These are phyloP conservation scores for Noctua fimbriata DNA, from an alignment of 2,888 invertebrate genomes.

Conservation along the genomic window DNA sequence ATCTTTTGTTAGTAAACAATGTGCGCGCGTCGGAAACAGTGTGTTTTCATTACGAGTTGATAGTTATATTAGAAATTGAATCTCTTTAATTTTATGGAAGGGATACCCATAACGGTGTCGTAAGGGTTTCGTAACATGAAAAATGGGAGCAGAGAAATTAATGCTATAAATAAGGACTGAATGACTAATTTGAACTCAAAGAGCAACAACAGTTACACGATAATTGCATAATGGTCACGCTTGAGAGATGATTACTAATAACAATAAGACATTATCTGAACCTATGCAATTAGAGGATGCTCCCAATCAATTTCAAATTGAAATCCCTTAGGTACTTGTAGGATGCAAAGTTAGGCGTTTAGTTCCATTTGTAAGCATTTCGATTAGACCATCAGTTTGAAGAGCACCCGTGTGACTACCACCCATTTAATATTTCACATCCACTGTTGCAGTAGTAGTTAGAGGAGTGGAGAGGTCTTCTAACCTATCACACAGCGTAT, in stretches of 20 bases:
- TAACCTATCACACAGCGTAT: no score
- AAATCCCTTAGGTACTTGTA: neutral
- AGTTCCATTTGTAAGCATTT: neutral
- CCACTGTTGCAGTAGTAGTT: neutral
- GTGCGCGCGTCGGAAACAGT: constrained; percentile 29
- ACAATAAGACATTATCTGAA: neutral
- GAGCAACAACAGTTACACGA: neutral
- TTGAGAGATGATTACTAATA: neutral
- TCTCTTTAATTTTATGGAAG: constrained; percentile 45
- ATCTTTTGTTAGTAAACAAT: constrained; percentile 58
- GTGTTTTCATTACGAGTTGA: constrained; percentile 19
- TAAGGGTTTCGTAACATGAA: constrained; percentile 34
- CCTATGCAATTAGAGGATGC: neutral
- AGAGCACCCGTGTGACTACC: neutral
- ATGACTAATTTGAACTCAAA: neutral
- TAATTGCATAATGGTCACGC: neutral
- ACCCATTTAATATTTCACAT: no score
- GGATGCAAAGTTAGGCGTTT: neutral
- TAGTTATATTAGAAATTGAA: constrained; percentile 40
- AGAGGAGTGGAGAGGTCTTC: neutral
- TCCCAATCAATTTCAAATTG: neutral
- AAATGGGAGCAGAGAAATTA: neutral
- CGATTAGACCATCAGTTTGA: neutral
- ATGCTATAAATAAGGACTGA: neutral
- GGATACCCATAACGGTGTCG: neutral